Evolutionary conservation across 2,113 vertebrate genomes (phyloP), one percentile per base, ranked within the genome.

Genomic region (Nycticebus coucang): DNA sequence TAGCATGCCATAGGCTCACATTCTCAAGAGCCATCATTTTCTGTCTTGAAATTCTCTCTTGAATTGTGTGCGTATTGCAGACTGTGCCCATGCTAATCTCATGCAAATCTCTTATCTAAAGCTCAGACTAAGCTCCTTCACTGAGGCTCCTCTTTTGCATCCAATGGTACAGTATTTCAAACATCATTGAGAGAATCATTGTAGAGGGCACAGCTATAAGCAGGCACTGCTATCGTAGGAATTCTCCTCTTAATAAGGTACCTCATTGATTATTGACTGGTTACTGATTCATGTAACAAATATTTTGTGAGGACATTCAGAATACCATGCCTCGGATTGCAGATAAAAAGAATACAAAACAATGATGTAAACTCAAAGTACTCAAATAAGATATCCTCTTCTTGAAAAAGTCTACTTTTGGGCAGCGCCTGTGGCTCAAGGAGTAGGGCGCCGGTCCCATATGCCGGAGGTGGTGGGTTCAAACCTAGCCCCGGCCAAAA

Each of bases 41-140:
- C 91, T 79, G 82, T 69, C 85, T 78, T 77, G 82, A 82, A 94
- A 88, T 91, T 24, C 45, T 50, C 45, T 50, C 45, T 50, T 50
- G 45, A 50, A 50, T 50, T 50, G 45, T 50, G 45, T 50, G 45
- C 50, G 81, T 37, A 50, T 5, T 57, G 45, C 22, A 59, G 62
- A 35, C 81, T 84, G 28, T 30, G 53, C 84, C 84, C 37, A 77
- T 26, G 19, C 17, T 62, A 81, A 87, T 77, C 81, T 81, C 81
- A 91, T 57, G 68, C 59, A 94, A 87, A 95, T 87, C 77, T 53
- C 41, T 71, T 78, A 59, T 60, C 68, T 85, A 93, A 89, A 64
- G 81, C 86, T 74, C 5, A 13, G 37, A 68, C 86, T 87, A 60
- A 68, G 28, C 71, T 94, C 77, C 7, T 21, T 88, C 28, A 6